These are phyloP conservation scores for Fistularia tabacaria DNA, from an alignment of 2,797 vertebrate genomes.

Conservation along the genomic window DNA sequence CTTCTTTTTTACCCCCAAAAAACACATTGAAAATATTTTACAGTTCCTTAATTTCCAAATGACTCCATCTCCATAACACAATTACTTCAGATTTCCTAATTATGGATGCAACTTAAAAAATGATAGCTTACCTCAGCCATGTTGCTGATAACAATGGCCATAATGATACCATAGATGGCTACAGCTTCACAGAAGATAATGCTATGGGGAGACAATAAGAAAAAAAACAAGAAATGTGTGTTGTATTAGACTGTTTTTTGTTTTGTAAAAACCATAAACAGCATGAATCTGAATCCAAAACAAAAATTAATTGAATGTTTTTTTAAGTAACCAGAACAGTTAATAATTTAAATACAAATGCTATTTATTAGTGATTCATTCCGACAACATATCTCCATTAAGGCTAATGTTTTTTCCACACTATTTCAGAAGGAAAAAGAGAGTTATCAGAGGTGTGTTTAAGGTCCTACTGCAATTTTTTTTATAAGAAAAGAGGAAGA, in stretches of 20 bases:
- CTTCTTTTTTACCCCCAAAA: background rate
- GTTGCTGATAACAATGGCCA: conserved; percentile 99
- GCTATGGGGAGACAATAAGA: conserved; percentile 59
- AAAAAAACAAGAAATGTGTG: conserved; percentile 1
- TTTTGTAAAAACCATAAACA: background rate
- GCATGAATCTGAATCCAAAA: background rate
- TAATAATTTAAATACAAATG: no score
- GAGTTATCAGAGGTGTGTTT: no score
- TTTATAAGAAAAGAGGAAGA: background rate
- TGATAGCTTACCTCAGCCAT: conserved; percentile 88
- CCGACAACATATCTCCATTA: no score
- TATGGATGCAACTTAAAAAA: background rate
- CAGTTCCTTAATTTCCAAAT: background rate
- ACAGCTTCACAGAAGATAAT: conserved; percentile 99
- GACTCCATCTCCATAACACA: no score
- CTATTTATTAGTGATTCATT: no score
- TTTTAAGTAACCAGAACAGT: no score
- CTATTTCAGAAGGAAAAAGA: no score
- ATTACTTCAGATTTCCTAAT: no score
- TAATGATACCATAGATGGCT: conserved; percentile 98
- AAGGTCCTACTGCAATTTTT: no score
- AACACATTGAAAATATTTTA: background rate
- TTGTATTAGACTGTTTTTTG: background rate
- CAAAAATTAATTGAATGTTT: no score
- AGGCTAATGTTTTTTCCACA: no score